Base-by-base conservation (phyloP, 2,113 vertebrate species). In the Zapus hudsonius region DNA sequence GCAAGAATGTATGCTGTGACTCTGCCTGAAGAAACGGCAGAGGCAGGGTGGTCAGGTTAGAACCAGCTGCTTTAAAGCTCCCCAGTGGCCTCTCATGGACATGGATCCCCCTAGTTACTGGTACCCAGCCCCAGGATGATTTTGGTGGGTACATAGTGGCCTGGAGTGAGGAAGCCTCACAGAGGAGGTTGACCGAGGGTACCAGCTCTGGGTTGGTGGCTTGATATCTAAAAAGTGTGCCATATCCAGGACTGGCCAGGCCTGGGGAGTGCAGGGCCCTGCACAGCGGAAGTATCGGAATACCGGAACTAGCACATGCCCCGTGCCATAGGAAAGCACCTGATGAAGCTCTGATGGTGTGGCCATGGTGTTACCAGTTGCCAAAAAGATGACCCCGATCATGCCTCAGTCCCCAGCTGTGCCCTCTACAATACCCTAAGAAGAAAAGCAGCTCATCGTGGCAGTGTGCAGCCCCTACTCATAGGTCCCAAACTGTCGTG, bases 221-320 rank as follows among this genome's bases (percentile, higher is more conserved):
- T 20, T 22, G 42, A 3, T 36, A 22, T 22, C 17, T 38, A 33
- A 40, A 67, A 31, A 23, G 19, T 1, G 0, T 33, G 12, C 61
- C 19, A 19, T 2, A 0, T 7, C 4, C 5, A 8, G n/a, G n/a
- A n/a, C n/a, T 55, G 61, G 11, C 36, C 4, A 23, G 74, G 44
- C n/a, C 64, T 29, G 64, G 33, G 33, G 16, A 38, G 33, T 15
- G 33, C 44, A 52, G 23, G 55, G 7, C 40, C 36, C 7, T 16
- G 42, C 19, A 5, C 19, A 27, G 22, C 15, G 36, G 31, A 44
- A 47, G 17, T 16, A 23, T 47, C 19, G 23, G 22, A 10, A 33
- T 22, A 36, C 61, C 64, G 69, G 69, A 29, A 63, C 36, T 4
- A 40, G 38, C 8, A 15, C 10, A 25, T 19, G 20, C 0, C n/a